Evolutionary conservation across 1,140 invertebrate species (phyloP).

Genomic region (Drosophila lowei): DNA sequence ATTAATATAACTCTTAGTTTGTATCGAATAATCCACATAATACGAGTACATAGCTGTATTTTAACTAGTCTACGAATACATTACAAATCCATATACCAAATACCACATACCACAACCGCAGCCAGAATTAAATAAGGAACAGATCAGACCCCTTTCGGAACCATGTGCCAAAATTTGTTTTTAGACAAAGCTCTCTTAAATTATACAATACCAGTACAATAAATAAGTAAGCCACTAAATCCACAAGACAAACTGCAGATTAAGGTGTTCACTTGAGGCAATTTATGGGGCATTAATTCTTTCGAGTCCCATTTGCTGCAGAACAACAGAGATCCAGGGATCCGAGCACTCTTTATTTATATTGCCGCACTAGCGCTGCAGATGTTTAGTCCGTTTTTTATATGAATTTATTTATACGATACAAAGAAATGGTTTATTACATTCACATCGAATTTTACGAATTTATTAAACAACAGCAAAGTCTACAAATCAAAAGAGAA

Average conservation of each 20-base stretch:
- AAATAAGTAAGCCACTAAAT: conserved; percentile 30
- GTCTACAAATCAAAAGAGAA: conserved; percentile 62
- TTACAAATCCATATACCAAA: conserved; percentile 48
- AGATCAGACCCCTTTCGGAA: conserved; percentile 64
- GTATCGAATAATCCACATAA: conserved; percentile 67
- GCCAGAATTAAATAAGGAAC: conserved; percentile 9
- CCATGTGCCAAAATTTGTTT: conserved; percentile 78
- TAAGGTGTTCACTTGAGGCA: conserved; percentile 41
- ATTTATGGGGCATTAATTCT: conserved; percentile 43
- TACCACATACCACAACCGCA: conserved; percentile 8
- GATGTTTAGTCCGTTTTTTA: conserved; percentile 68
- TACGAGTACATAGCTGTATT: conserved; percentile 71
- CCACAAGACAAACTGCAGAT: conserved; percentile 38
- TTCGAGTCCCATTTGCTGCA: conserved; percentile 46
- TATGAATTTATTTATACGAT: conserved; percentile 71
- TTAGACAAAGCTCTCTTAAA: conserved; percentile 63
- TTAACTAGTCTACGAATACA: conserved; percentile 63
- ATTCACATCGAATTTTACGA: conserved; percentile 82
- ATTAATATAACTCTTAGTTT: conserved; percentile 65
- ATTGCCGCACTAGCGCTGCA: conserved; percentile 29
- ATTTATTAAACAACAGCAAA: conserved; percentile 65
- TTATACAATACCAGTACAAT: conserved; percentile 66
- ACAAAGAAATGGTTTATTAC: conserved; percentile 73
- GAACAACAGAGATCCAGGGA: conserved; percentile 25
- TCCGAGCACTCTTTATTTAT: conserved; percentile 57